phyloP scores from a whole-genome alignment of 2,888 invertebrate genomes.

The Epistrophe eligans region DNA sequence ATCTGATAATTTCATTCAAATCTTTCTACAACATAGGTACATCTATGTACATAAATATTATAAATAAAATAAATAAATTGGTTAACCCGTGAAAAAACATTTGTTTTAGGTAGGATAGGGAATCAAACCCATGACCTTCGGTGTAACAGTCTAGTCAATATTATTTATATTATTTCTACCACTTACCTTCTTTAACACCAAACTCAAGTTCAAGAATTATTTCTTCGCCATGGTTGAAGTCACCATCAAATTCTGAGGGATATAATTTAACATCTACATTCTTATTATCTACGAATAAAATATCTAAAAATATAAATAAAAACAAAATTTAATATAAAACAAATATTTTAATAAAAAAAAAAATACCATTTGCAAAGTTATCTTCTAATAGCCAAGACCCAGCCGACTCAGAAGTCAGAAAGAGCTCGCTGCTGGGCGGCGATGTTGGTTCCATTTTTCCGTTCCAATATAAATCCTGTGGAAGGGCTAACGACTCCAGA shows the following conservation, averaged over 20 bases:
- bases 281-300: constrained; percentile 78
- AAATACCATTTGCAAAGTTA: constrained; percentile 82
- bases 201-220: constrained; percentile 80
- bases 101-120: too few species aligned
- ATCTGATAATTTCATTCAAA: too few species aligned
- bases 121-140: too few species aligned
- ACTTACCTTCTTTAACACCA: constrained; percentile 81
- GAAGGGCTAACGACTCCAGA: constrained; percentile 83
- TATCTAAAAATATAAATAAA: constrained; percentile 76
- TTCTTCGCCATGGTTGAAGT: constrained; percentile 79
- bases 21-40: too few species aligned
- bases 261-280: constrained; percentile 78
- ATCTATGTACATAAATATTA: too few species aligned
- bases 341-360: constrained; percentile 1
- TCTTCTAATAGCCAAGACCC: constrained; percentile 79
- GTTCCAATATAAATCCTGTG: constrained; percentile 82
- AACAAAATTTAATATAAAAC: constrained; percentile 5
- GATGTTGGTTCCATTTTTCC: constrained; percentile 83
- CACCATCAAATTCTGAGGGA: constrained; percentile 75
- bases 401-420: constrained; percentile 79
- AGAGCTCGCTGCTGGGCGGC: constrained; percentile 81
- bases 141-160: too few species aligned
- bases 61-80: too few species aligned
- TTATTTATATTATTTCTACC: background rate
- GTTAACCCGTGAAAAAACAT: too few species aligned